Base-by-base conservation (phyloP, 2,113 vertebrate species). In the Oreochromis tanganicae region DNA sequence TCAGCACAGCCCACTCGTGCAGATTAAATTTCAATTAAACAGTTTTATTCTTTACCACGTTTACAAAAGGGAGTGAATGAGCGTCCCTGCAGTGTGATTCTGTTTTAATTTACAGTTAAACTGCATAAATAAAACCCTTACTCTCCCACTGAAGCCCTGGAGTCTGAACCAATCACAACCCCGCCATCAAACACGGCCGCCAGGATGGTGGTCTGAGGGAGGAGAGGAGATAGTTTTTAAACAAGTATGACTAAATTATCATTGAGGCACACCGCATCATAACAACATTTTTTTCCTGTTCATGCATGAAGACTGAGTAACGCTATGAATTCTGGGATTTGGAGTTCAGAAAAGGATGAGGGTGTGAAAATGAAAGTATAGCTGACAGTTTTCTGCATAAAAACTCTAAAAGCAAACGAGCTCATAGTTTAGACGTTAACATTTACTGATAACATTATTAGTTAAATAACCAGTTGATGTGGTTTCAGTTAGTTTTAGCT, bases 151-250 rank as follows among this genome's bases (percentile, higher is more conserved):
- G 98, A 98, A 7, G 97, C 98, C 14, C 97, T 94, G 36, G 98
- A 98, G 68, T 98, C 98, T 2, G 97, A 98, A 0, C 97, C 97
- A 68, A 98, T 94, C 73, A 98, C 95, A 2, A 98, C 97, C 1
- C 98, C 98, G 27, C 97, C 98, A 38, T 97, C 95, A 91, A 97
- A 98, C 16, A 95, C 94, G 19, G 97, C 97, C 0, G 98, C 98
- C 90, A 98, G 96, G 91, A 98, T 98, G 63, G 98, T 98, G 24
- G 98, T 98, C 98, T 98, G 92, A 73, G 52, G 85, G 10, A 86
- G 55, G 16, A n/a, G 34, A 36, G 54, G 54, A 6, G 5, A 38
- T 0, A 1, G 48, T 1, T 52, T 52, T 52, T 19, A 52, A 3
- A 52, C 46, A 17, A 50, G 0, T 19, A 50, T 50, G 8, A 52